Evolutionary conservation across 2,113 vertebrate genomes (phyloP), one percentile per base, ranked within the genome.

Genomic region (Sebastes fasciatus): DNA sequence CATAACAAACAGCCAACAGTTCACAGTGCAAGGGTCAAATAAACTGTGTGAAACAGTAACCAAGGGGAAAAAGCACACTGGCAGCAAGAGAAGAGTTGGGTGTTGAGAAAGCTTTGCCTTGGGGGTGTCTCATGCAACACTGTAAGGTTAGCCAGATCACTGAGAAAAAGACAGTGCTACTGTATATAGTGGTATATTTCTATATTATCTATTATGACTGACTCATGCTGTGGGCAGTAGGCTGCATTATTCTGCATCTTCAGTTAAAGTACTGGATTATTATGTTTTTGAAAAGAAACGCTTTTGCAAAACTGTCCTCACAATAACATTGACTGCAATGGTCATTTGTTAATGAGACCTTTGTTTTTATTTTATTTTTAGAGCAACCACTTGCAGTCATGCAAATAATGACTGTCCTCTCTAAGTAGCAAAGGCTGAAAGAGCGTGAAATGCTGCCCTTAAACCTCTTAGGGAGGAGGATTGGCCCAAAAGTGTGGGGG

Each of bases 21-120:
- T 55, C 62, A 46, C 8, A 14, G 64, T 64, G 49, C 57, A 65
- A n/a, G 11, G 54, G 69, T 68, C 70, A 68, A 57, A 68, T 17
- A 23, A 65, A 14, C 54, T 13, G 60, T 42, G 17, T 46, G 61
- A 71, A 83, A 60, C 26, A n/a, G 12, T 7, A 49, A 60, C 66
- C 51, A 11, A 57, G 42, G 60, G 74, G 55, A 9, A 42, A 65
- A 42, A 23, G 26, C 2, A 51, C 4, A 58, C 58, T 26, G 45
- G 26, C 46, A 61, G 63, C 17, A 58, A 42, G 55, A 46, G 52
- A 68, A 61, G 7, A 73, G 65, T 19, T 43, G 14, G 11, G 42
- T 65, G 49, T 23, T 49, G 49, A 43, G 16, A 46, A 45, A 61
- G 67, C 62, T 40, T 49, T 78, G 34, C 67, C n/a, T 60, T n/a